Evolutionary conservation across 1,140 invertebrate species (phyloP), one percentile per base, ranked within the genome.

Genomic region (Centruroides sculpturatus): DNA sequence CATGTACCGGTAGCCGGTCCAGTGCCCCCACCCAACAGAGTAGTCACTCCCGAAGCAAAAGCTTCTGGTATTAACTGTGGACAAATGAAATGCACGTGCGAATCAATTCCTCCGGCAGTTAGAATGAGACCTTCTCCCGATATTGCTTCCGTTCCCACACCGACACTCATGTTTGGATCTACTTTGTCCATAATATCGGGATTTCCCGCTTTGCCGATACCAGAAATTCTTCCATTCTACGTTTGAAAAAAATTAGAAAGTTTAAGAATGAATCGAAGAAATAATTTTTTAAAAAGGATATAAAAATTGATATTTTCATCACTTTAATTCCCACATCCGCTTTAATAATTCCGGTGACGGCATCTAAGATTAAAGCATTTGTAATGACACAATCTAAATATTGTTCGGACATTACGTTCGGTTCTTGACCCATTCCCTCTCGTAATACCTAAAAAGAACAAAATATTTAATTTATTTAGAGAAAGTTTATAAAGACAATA

Each of bases 311-410:
- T 23, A 3, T 41, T 41, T 41, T 41, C 5, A 3, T 57, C 54
- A 73, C 73, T 67, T 75, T 75, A 8, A 76, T 76, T 35, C 75
- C 75, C 57, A 76, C 63, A 65, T 76, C 74, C 8, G 73, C 74
- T 65, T 76, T 76, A 7, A 74, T 55, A 11, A 76, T 70, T 4
- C 74, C 73, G 11, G 68, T 59, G 0, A 74, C 64, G 41, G 71
- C 69, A 57, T 76, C 75, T 5, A 76, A 57, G 49, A 75, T 71
- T 0, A 76, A 56, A 6, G 72, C 73, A 61, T 75, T 75, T 7
- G 74, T 75, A 4, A 76, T 74, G n/a, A 76, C 72, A 5, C 71
- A 73, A 59, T 75, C 74, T 35, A 75, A 59, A 1, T 71, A 68
- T 41, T 66, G 55, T 34, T 64, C 54, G 57, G 67, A 68, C 0